Conservation (phyloP, 2,888 invertebrate species). For the Parapristionchus giblindavisi region DNA sequence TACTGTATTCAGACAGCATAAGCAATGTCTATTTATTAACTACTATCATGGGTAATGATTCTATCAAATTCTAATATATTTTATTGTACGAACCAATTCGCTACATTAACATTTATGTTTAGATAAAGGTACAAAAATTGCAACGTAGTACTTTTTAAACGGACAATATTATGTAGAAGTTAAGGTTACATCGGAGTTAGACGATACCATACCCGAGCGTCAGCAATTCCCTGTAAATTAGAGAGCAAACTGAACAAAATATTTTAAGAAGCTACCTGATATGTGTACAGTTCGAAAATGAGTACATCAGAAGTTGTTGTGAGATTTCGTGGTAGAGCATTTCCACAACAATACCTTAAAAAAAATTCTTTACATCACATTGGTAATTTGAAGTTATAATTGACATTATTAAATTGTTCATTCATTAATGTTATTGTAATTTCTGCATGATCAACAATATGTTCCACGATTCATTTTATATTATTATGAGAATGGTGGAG, state of each 20-base stretch:
- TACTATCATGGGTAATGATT: no score
- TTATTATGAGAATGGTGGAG: neutral
- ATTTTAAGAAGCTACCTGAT: neutral
- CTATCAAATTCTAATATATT: no score
- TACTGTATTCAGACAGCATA: no score
- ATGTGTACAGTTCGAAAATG: constrained; percentile 22
- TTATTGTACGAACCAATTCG: no score
- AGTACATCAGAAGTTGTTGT: constrained; percentile 1
- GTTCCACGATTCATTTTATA: no score
- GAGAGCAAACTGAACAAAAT: neutral
- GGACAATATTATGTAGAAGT: neutral
- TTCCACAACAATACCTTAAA: constrained; percentile 29
- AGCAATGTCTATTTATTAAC: no score
- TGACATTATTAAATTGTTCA: no score
- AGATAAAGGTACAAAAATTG: neutral
- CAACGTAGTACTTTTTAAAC: neutral
- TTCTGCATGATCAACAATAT: no score
- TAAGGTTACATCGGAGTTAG: constrained; percentile 4
- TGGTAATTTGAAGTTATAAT: no score
- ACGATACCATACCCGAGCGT: constrained; percentile 25
- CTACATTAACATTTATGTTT: no score
- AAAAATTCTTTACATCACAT: no score
- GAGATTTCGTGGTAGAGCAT: constrained; percentile 4
- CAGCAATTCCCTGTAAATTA: constrained; percentile 9
- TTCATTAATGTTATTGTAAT: no score